A percentile compares a stretch with the other conserved stretches of the same genome.
Evolutionary conservation across 2,888 invertebrate genomes (phyloP).

Genomic region (Peribatodes rhomboidaria): DNA sequence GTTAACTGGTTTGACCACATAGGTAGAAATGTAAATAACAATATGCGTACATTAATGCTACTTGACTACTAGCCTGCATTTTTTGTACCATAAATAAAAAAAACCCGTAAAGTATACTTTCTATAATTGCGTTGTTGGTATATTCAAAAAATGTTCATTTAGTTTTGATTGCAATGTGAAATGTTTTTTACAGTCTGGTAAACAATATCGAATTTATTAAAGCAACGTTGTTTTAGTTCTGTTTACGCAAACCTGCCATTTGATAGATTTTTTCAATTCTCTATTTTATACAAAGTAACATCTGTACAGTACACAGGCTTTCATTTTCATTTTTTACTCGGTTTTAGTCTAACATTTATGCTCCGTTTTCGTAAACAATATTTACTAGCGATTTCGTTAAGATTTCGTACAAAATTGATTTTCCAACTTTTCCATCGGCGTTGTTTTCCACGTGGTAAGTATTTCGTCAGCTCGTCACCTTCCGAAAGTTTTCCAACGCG

Average conservation of each 20-base stretch:
- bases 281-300: background rate
- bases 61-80: too few relatives aligned
- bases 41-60: background rate
- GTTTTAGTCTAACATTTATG: too few relatives aligned
- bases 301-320: background rate
- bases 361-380: background rate
- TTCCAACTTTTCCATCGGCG: background rate
- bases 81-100: too few relatives aligned
- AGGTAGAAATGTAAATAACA: background rate
- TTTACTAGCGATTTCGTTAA: background rate
- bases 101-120: background rate
- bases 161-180: constrained; percentile 8
- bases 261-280: constrained; percentile 1
- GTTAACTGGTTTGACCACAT: constrained; percentile 20
- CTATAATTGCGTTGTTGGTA: background rate
- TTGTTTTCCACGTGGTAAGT: constrained; percentile 18
- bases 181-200: background rate
- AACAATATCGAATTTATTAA: background rate
- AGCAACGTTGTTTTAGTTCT: constrained; percentile 3
- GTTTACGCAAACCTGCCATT: background rate
- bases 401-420: constrained; percentile 2
- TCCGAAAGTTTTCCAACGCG: constrained; percentile 29
- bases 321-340: too few relatives aligned
- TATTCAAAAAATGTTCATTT: background rate
- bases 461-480: constrained; percentile 27